These are phyloP conservation scores for Andricus grossulariae DNA, from an alignment of 1,140 invertebrate genomes.

Conservation along the genomic window DNA sequence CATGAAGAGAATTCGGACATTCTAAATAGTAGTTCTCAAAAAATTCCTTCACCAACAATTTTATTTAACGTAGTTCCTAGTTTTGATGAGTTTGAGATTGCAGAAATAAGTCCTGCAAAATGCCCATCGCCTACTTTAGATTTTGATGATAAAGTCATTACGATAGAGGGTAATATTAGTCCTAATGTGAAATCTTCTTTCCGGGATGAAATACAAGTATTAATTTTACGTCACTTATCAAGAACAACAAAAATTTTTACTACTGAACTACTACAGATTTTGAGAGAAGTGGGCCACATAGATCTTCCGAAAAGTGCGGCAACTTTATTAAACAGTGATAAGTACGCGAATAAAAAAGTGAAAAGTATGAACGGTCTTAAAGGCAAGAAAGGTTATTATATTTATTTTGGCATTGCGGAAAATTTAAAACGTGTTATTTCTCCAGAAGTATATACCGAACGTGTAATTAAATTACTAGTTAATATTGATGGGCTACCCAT, in stretches of 20 bases:
- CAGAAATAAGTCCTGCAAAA: too few relatives aligned
- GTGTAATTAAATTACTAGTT: slow-evolving; percentile 38
- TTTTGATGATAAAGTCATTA: too few relatives aligned
- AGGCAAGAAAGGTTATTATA: background rate
- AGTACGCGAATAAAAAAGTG: background rate
- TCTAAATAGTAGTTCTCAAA: too few relatives aligned
- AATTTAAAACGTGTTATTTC: too few relatives aligned
- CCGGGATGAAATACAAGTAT: background rate
- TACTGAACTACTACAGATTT: background rate
- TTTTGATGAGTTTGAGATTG: too few relatives aligned
- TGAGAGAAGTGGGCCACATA: background rate
- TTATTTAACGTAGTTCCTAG: too few relatives aligned
- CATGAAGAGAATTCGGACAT: too few relatives aligned
- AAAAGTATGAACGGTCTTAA: background rate
- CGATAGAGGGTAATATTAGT: too few relatives aligned
- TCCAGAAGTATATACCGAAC: too few relatives aligned
- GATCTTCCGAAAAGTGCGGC: background rate
- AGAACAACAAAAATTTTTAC: background rate
- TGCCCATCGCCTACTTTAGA: too few relatives aligned
- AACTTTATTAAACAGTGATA: slow-evolving; percentile 2
- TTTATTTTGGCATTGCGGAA: slow-evolving; percentile 9
- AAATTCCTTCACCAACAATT: too few relatives aligned
- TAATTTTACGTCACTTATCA: background rate
- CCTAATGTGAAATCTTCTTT: background rate
- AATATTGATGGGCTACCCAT: slow-evolving; percentile 45